Percentiles rank a stretch among this genome's conserved stretches.
These are phyloP conservation scores for Amphipoea oculea DNA, from an alignment of 2,888 invertebrate genomes.

Conservation along the genomic window DNA sequence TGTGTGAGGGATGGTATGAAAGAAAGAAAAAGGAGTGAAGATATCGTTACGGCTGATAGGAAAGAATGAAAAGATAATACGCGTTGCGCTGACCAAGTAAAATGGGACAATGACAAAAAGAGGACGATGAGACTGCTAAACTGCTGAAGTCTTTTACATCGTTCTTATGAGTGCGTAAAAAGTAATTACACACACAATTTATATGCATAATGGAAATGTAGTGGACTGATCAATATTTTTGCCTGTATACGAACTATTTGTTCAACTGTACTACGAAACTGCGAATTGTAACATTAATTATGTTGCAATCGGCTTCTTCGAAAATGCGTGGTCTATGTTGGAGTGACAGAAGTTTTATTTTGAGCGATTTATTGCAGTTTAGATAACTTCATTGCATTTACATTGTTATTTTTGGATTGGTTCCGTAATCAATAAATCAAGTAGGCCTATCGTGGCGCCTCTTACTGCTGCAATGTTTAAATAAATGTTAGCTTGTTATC, in stretches of 20 bases:
- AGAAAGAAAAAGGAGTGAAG: not conserved
- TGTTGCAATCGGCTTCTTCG: slow-evolving; percentile 62
- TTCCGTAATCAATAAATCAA: slow-evolving; percentile 32
- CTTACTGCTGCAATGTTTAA: slow-evolving; percentile 2
- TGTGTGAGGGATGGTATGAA: too few relatives aligned
- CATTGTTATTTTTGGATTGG: slow-evolving; percentile 33
- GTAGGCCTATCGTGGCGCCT: slow-evolving; percentile 1
- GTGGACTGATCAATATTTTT: not conserved
- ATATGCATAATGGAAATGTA: not conserved
- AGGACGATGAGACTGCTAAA: not conserved
- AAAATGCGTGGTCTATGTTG: slow-evolving; percentile 51
- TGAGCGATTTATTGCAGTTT: slow-evolving; percentile 38
- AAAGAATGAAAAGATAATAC: not conserved
- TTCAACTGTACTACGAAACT: slow-evolving; percentile 50
- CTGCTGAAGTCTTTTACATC: not conserved
- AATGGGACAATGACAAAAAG: not conserved
- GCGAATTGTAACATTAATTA: slow-evolving; percentile 63
- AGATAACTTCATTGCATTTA: slow-evolving; percentile 29
- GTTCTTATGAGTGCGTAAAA: not conserved
- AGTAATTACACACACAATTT: not conserved
- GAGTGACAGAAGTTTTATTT: slow-evolving; percentile 50
- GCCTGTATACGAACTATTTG: not conserved
- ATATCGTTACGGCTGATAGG: not conserved
- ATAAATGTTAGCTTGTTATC: slow-evolving; percentile 10
- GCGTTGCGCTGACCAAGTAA: not conserved